Evolutionary conservation across 1,140 invertebrate species (phyloP).

Genomic region (Bilobella aurantiaca): DNA sequence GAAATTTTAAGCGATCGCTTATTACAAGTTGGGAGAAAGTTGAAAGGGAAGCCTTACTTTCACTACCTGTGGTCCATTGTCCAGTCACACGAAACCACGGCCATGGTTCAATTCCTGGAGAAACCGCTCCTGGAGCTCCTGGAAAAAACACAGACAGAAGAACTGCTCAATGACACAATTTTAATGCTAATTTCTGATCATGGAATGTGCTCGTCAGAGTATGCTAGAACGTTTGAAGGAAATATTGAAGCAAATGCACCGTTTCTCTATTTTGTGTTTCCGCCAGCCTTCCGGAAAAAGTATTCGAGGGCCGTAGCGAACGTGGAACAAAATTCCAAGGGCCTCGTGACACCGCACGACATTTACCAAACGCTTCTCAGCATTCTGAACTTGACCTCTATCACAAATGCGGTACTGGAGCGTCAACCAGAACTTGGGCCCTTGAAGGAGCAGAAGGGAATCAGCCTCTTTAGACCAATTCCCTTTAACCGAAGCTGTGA

Average conservation of each 20-base stretch:
- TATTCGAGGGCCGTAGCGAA: conserved; percentile 39
- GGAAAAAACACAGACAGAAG: conserved; percentile 20
- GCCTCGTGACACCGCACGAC: conserved; percentile 43
- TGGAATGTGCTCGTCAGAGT: conserved; percentile 68
- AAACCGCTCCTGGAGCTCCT: conserved; percentile 33
- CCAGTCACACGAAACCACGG: conserved; percentile 50
- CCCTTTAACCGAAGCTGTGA: conserved; percentile 45
- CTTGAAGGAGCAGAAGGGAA: not conserved
- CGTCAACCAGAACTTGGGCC: conserved; percentile 22
- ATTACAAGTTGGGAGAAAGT: not conserved
- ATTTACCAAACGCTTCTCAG: conserved; percentile 37
- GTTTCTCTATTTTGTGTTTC: conserved; percentile 44
- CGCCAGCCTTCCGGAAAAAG: conserved; percentile 40
- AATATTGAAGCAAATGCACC: conserved; percentile 46
- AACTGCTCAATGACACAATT: conserved; percentile 43
- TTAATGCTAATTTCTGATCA: conserved; percentile 83
- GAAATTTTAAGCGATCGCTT: not conserved
- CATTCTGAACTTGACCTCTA: conserved; percentile 25
- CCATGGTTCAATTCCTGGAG: conserved; percentile 26
- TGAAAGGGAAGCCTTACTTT: conserved; percentile 43
- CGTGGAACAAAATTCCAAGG: conserved; percentile 39
- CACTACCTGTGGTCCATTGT: conserved; percentile 68
- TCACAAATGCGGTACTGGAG: conserved; percentile 36
- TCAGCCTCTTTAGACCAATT: conserved; percentile 3
- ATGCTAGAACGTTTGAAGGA: conserved; percentile 43